phyloP scores from a whole-genome alignment of 2,113 vertebrate species.

The Sander vitreus region DNA sequence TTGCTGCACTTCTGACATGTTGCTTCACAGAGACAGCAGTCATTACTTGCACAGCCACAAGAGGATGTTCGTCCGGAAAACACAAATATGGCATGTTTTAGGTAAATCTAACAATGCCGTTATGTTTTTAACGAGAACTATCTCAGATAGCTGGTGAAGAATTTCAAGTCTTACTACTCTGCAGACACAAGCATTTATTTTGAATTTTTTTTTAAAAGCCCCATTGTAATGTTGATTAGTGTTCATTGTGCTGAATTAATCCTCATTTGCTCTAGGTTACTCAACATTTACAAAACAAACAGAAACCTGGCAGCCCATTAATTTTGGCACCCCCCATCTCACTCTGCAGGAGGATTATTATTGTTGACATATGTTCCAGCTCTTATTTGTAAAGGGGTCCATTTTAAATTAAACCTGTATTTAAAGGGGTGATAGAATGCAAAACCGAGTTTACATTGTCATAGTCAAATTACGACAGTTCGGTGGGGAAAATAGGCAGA shows the following conservation, averaged over 20 bases:
- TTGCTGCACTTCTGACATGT: neutral
- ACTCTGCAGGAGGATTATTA: neutral
- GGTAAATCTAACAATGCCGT: neutral
- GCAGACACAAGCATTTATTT: neutral
- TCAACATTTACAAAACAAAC: slow-evolving; percentile 41
- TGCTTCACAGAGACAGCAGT: neutral
- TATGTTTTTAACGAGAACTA: neutral
- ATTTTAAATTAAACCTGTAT: slow-evolving; percentile 28
- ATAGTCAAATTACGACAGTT: no score
- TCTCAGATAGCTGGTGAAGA: neutral
- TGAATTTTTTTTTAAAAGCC: neutral
- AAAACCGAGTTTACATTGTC: no score
- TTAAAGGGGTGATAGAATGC: neutral
- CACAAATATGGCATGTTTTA: neutral
- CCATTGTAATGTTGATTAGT: slow-evolving; percentile 13
- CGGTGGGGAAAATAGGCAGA: no score
- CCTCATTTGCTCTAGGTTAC: slow-evolving; percentile 24
- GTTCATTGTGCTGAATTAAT: slow-evolving; percentile 35
- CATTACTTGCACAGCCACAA: neutral
- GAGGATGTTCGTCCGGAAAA: slow-evolving; percentile 2
- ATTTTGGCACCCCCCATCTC: slow-evolving; percentile 1
- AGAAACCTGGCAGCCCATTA: slow-evolving; percentile 23
- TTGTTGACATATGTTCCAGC: slow-evolving; percentile 11
- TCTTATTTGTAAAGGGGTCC: slow-evolving; percentile 14
- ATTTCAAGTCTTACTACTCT: neutral